Evolutionary conservation across 2,797 vertebrate genomes (phyloP).

Genomic region (Aldrovandia affinis): DNA sequence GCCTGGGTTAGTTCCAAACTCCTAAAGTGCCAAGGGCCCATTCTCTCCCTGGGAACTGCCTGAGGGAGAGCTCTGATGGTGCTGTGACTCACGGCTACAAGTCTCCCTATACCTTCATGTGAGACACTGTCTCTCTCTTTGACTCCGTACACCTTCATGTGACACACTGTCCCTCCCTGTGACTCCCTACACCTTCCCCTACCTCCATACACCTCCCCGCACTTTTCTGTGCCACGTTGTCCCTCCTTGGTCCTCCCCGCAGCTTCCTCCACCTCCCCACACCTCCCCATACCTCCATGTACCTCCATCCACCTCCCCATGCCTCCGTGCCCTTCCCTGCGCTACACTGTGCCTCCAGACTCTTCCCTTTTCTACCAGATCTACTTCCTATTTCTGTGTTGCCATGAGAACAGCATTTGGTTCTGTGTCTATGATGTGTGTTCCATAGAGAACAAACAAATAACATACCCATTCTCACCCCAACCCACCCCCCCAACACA

Average conservation of each 20-base stretch:
- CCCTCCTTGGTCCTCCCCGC: too few species aligned
- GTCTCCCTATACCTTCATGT: neutral
- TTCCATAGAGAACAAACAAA: slow-evolving; percentile 14
- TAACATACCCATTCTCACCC: neutral
- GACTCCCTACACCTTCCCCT: neutral
- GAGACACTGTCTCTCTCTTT: neutral
- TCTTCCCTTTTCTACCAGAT: neutral
- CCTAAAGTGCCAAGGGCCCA: neutral
- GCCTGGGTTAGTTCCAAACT: neutral
- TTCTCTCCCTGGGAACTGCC: neutral
- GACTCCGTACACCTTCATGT: neutral
- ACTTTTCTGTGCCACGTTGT: neutral
- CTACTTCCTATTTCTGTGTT: slow-evolving; percentile 60
- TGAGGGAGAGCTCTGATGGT: neutral
- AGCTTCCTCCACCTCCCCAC: too few species aligned
- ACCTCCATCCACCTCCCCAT: neutral
- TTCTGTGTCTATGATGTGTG: slow-evolving; percentile 1
- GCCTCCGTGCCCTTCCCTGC: neutral
- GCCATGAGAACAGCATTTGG: slow-evolving; percentile 42
- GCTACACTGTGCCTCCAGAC: neutral
- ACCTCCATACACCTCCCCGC: neutral
- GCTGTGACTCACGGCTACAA: neutral
- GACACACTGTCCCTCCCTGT: too few species aligned
- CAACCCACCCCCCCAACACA: neutral
- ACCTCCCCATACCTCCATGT: neutral